Evolutionary conservation across 1,140 invertebrate genomes (phyloP), one percentile per base, ranked within the genome.

Genomic region (Phthorimaea operculella): DNA sequence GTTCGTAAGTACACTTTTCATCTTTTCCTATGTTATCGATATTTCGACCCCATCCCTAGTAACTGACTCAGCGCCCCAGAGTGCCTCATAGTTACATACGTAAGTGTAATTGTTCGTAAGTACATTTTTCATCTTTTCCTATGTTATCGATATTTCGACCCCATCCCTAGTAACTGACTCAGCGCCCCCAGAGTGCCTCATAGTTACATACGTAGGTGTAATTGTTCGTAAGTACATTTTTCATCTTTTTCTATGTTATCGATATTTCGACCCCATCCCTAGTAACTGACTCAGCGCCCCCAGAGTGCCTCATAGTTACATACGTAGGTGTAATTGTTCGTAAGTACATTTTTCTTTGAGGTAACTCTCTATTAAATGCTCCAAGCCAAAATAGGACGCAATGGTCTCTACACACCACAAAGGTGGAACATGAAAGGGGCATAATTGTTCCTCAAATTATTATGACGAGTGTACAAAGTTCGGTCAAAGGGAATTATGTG

Each of bases 121-220:
- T 82, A 82, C 76, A 84, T 84, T 84, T 84, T 84, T 84, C 81
- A n/a, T n/a, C n/a, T n/a, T n/a, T n/a, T n/a, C n/a, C n/a, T n/a
- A n/a, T n/a, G n/a, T 55, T 55, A 42, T 55, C 54, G 51, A 60
- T 8, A 54, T 36, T 49, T n/a, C n/a, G n/a, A n/a, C n/a, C 52
- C 36, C 70, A 59, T 52, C 69, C 51, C 68, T 77, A 72, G 0
- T 9, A 51, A 58, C 74, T 81, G 80, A 79, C 62, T 83, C 78
- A 81, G 80, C 78, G 64, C 64, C 57, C 67, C 59, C 61, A 60
- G n/a, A 81, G 76, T 76, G 72, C 73, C 78, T 74, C 67, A 75
- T 79, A 79, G 72, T 77, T 80, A 79, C 76, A 78, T 82, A 82
- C 74, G 67, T 82, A 84, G 72, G 74, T 78, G 76, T 84, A 82